phyloP scores from a whole-genome alignment of 2,113 vertebrate species.

The Panurus biarmicus region DNA sequence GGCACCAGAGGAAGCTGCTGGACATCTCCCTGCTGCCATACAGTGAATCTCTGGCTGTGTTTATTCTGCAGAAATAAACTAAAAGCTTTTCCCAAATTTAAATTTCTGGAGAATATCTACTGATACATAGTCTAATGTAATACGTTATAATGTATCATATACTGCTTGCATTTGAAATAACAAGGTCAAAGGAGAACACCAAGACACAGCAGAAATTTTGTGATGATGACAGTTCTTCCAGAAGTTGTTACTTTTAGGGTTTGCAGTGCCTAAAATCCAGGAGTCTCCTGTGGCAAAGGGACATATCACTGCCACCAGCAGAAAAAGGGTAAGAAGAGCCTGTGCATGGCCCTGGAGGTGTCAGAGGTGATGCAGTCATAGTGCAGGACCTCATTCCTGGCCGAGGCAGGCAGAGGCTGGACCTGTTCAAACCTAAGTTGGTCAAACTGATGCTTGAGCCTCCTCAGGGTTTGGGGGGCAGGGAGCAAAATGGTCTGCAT shows the following conservation, averaged over 20 bases:
- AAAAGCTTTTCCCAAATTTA: neutral
- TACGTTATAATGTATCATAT: neutral
- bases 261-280: neutral
- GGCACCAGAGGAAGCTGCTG: neutral
- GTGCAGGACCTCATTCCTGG: neutral
- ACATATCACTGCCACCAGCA: neutral
- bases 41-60: neutral
- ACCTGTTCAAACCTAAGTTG: neutral
- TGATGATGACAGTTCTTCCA: neutral
- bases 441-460: neutral
- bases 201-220: neutral
- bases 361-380: neutral
- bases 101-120: neutral
- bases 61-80: neutral
- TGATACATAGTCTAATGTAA: neutral
- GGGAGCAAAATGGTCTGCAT: neutral
- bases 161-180: neutral
- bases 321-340: neutral
- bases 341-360: neutral
- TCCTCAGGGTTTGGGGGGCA: neutral
- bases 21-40: rapidly evolving
- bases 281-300: neutral
- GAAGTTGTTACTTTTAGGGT: neutral
- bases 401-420: neutral
- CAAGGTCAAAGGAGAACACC: neutral